Percentiles rank a stretch among this genome's conserved stretches.
Conservation (phyloP, 2,113 vertebrate species). For the Salvelinus sp. region DNA sequence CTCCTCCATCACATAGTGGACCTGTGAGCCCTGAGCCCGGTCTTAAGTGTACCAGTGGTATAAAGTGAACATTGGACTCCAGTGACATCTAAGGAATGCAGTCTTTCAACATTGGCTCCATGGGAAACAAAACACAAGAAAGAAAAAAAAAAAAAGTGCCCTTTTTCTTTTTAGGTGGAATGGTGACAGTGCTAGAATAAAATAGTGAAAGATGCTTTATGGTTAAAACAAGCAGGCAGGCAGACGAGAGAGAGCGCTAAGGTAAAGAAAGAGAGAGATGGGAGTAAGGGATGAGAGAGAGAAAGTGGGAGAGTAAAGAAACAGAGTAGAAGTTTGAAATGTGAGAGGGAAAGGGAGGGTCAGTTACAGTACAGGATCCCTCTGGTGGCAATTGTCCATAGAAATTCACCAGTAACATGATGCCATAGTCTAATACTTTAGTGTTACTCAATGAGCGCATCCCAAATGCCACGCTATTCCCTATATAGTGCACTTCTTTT, state of each 20-base stretch:
- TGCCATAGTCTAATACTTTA: no score
- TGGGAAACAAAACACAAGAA: constrained; percentile 13
- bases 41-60: background rate
- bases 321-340: no score
- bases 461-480: no score
- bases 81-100: constrained; percentile 47
- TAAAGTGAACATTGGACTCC: background rate
- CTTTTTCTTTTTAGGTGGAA: no score
- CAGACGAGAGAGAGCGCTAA: background rate
- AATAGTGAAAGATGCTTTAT: background rate
- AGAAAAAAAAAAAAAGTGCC: constrained; percentile 23
- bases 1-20: background rate
- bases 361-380: no score
- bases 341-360: no score
- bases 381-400: constrained; percentile 5
- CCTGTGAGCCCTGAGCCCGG: background rate
- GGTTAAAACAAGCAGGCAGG: background rate
- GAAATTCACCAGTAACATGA: background rate
- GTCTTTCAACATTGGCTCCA: constrained; percentile 44
- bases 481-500: no score
- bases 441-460: no score
- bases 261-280: no score
- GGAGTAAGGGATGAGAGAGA: no score
- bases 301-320: no score
- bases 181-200: no score